Conservation (phyloP, 2,888 invertebrate genomes). For the Lasioglossum malachurum region DNA sequence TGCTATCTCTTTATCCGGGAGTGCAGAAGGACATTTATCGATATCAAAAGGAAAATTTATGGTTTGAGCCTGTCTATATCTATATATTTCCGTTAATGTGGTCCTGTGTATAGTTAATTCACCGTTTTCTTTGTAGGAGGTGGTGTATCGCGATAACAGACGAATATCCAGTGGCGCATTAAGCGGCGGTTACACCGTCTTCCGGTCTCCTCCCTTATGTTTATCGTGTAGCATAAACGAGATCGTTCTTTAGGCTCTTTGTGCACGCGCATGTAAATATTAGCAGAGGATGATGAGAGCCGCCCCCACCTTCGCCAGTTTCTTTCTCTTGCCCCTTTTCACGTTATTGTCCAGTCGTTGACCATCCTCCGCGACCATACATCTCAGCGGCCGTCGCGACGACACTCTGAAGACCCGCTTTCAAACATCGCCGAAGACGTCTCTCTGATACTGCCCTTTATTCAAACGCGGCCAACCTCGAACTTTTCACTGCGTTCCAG, state of each 20-base stretch:
- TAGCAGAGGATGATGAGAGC: slow-evolving; percentile 83
- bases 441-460: slow-evolving; percentile 58
- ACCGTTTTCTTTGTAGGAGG: background rate
- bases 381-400: slow-evolving; percentile 49
- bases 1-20: too few relatives aligned
- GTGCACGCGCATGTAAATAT: slow-evolving; percentile 81
- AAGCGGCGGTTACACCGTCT: slow-evolving; percentile 58
- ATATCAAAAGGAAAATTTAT: background rate
- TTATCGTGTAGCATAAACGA: slow-evolving; percentile 67
- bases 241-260: slow-evolving; percentile 74
- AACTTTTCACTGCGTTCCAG: slow-evolving; percentile 15
- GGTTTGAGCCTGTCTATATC: background rate
- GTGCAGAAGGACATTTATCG: too few relatives aligned
- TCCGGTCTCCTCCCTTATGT: slow-evolving; percentile 74
- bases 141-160: slow-evolving; percentile 35
- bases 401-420: slow-evolving; percentile 55
- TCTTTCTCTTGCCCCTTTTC: slow-evolving; percentile 68
- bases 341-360: slow-evolving; percentile 52
- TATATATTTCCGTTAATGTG: background rate
- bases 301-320: slow-evolving; percentile 42
- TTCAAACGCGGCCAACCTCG: slow-evolving; percentile 40
- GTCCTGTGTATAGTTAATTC: slow-evolving; percentile 4
- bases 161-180: slow-evolving; percentile 40
- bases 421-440: slow-evolving; percentile 55
- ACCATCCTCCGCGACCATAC: slow-evolving; percentile 51